Base-by-base conservation (phyloP, 2,888 invertebrate species). In the Acrobasis suavella region DNA sequence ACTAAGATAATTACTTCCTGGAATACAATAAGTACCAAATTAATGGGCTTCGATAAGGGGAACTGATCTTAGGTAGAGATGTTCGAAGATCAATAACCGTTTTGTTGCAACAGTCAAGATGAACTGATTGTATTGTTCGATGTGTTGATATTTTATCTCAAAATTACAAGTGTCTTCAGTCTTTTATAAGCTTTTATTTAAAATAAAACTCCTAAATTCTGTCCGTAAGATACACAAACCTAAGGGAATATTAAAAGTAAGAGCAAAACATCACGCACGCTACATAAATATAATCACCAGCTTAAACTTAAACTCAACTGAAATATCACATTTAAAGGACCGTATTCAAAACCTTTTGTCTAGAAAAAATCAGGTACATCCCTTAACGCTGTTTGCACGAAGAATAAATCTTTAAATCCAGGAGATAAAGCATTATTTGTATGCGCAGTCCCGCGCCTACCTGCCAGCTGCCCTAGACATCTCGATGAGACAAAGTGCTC, bases 391-490 rank as follows among this genome's bases (percentile, higher is more conserved):
- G 69, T 67, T 67, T 71, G 67, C 65, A 58, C 59, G 60, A 64
- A 49, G 65, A 65, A 63, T 63, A 67, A 63, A 77, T 81, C 78
- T 81, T 78, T 77, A 72, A 73, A 67, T 73, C 72, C 77, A 76
- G 76, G 76, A 76, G 77, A 83, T 85, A 81, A 82, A 83, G 85
- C 76, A 80, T 75, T 82, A 78, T 81, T 86, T 76, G 73, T 80
- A 74, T 74, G 69, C 64, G 69, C 75, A 68, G 72, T 66, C 62
- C 65, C 71, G 75, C 73, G 76, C 70, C 85, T 90, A 91, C 91
- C 91, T 91, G 91, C 91, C 84, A 75, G 82, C 84, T 85, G 83
- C 81, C 75, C 85, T 87, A 87, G 89, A 81, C 75, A 80, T 82
- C 82, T 83, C 78, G 78, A 81, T 82, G 83, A 81, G 80, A 82